Base-by-base conservation (phyloP, 2,888 invertebrate genomes). In the Argyresthia albistria region DNA sequence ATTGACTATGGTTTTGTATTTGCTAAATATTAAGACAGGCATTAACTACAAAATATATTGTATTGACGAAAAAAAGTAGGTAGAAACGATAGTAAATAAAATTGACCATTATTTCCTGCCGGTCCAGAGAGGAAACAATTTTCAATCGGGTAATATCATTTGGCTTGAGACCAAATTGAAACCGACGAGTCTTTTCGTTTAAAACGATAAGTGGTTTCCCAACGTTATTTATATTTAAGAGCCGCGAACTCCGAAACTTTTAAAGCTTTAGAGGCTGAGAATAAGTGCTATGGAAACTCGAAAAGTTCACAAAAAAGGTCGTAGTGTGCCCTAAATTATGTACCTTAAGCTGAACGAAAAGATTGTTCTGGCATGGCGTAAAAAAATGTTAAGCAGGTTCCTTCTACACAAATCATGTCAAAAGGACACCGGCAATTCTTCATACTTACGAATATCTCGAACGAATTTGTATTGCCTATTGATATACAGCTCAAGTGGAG, bases 101-200 rank as follows among this genome's bases (percentile, higher is more conserved):
- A 50, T 46, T 46, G 50, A 43, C 51, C 43, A 46, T 50, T 52
- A 51, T 46, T 52, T 42, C 35, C 49, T 43, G 47, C 15, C 45
- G 37, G 43, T 25, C 52, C 46, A 16, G 51, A 52, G 45, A 55
- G 59, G 58, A 58, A 59, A 63, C 59, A 58, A 63, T 63, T 61
- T 66, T 64, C 63, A 64, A 70, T 66, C 57, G 60, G 54, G 48
- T 58, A 58, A 62, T 64, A 59, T 64, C 62, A 60, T 66, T 70
- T 69, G 67, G 69, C 70, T 61, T 64, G 65, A 66, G 54, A 64
- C 67, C 67, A 70, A 70, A 65, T 64, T 60, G 64, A 58, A 60
- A 62, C 51, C 59, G 59, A 59, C 58, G 52, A 55, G 58, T 54
- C 50, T 55, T 53, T 59, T 54, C 52, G 53, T 52, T 56, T 54